Base-by-base conservation (phyloP, 2,888 invertebrate species). In the Oxystoma pomonae region DNA sequence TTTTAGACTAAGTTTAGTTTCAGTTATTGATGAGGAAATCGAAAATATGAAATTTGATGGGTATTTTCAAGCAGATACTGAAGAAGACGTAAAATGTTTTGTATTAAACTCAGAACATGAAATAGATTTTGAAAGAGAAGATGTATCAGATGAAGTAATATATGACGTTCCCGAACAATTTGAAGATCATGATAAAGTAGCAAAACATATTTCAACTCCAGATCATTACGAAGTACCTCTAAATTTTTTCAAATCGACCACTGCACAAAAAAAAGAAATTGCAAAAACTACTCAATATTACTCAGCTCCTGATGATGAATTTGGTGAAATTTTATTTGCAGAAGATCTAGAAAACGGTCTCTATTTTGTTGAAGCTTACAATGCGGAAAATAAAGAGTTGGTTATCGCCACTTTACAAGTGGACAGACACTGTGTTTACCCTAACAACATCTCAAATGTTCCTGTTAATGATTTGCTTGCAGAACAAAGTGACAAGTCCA, bases 361-460 rank as follows among this genome's bases (percentile, higher is more conserved):
- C 2, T 62, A 66, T 58, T 70, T 75, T 56, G 66, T 75, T 2
- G 77, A 77, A 71, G 72, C 77, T 16, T 77, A 73, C 61, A 77
- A 77, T 55, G 69, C 68, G 21, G 70, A 70, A 16, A 75, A 73
- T 12, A 67, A 70, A 20, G 77, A 77, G 70, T 66, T 77, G 18
- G 65, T 76, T 2, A 66, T 73, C 59, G 71, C 70, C 9, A 68
- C 66, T 22, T 65, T 73, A n/a, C 68, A 72, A 63, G 59, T 75
- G 3, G 72, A 73, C 21, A 64, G 71, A 57, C 63, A 63, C 56
- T 64, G 63, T 20, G 61, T 70, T 5, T 65, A 68, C 20, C 55
- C 64, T 0, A 61, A 61, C 18, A 59, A 55, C 1, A 56, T 65
- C 58, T 57, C 60, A 16, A 55, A 67, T 53, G 56, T 66, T 3